These are phyloP conservation scores for Cyrtodaria siliqua DNA, from an alignment of 2,888 invertebrate genomes.

Conservation along the genomic window DNA sequence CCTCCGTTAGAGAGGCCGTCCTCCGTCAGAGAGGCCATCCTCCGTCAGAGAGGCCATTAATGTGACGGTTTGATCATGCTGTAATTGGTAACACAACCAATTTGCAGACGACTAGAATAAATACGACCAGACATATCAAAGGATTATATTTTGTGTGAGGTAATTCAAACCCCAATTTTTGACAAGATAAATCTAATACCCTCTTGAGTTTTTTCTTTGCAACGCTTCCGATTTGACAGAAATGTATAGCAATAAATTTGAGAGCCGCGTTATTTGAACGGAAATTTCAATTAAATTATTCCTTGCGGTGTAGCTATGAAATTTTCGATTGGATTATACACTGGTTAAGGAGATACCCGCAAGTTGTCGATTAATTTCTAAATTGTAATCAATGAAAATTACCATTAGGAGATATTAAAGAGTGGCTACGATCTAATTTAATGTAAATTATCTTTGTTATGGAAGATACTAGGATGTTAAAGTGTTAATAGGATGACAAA, in stretches of 20 bases:
- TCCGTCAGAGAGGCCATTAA: too few relatives aligned
- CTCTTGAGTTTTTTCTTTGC: conserved; percentile 37
- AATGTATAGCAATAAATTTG: conserved; percentile 57
- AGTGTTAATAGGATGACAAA: too few relatives aligned
- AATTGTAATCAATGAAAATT: conserved; percentile 32
- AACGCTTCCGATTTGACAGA: conserved; percentile 32
- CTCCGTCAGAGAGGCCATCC: too few relatives aligned
- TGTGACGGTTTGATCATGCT: too few relatives aligned
- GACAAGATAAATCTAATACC: conserved; percentile 40
- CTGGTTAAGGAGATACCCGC: conserved; percentile 27
- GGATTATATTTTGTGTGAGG: conserved; percentile 16
- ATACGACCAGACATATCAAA: conserved; percentile 2
- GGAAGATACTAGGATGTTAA: conserved; percentile 18
- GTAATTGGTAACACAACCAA: too few relatives aligned
- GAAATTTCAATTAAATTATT: conserved; percentile 62
- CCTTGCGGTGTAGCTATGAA: conserved; percentile 23
- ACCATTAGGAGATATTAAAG: conserved; percentile 33
- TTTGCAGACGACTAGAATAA: too few relatives aligned
- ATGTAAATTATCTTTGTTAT: conserved; percentile 15
- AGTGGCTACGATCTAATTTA: conserved; percentile 30
- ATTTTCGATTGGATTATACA: conserved; percentile 19
- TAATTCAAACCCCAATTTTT: conserved; percentile 53
- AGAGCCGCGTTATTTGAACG: conserved; percentile 46
- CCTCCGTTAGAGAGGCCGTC: too few relatives aligned
- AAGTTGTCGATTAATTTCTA: conserved; percentile 41